Evolutionary conservation across 1,140 invertebrate genomes (phyloP).

Genomic region (Mactra quadrangularis): DNA sequence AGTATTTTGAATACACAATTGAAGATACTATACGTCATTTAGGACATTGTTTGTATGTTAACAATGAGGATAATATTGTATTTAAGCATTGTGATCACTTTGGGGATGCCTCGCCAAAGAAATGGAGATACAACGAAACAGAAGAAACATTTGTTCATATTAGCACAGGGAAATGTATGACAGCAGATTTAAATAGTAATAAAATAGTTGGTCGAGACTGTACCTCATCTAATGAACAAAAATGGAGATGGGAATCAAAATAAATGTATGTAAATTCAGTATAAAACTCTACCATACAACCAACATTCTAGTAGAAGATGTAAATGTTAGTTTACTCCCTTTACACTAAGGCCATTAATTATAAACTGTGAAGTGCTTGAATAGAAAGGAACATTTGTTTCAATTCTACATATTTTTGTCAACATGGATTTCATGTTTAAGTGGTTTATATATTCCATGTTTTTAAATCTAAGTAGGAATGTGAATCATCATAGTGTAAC

Average conservation of each 20-base stretch:
- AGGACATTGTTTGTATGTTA: slow-evolving; percentile 28
- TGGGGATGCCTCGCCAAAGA: background rate
- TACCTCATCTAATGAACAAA: background rate
- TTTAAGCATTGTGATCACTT: slow-evolving; percentile 56
- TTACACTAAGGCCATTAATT: no score
- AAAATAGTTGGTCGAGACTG: background rate
- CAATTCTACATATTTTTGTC: no score
- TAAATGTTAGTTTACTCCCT: no score
- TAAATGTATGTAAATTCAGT: no score
- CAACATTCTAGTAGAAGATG: no score
- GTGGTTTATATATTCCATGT: no score
- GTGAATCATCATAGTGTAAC: no score
- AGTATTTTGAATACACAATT: slow-evolving; percentile 36
- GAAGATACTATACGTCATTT: slow-evolving; percentile 8
- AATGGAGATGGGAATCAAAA: slow-evolving; percentile 30
- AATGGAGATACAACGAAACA: slow-evolving; percentile 34
- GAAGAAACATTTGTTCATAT: slow-evolving; percentile 1
- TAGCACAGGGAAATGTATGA: slow-evolving; percentile 15
- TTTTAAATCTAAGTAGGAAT: no score
- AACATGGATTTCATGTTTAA: no score
- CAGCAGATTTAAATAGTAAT: background rate
- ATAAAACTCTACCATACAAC: no score
- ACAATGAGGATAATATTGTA: background rate
- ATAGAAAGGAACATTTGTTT: no score
- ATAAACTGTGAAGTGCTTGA: no score